Percentiles rank a stretch among this genome's conserved stretches.
Conservation (phyloP, 2,113 vertebrate species). For the Lethenteron camtschaticum region DNA sequence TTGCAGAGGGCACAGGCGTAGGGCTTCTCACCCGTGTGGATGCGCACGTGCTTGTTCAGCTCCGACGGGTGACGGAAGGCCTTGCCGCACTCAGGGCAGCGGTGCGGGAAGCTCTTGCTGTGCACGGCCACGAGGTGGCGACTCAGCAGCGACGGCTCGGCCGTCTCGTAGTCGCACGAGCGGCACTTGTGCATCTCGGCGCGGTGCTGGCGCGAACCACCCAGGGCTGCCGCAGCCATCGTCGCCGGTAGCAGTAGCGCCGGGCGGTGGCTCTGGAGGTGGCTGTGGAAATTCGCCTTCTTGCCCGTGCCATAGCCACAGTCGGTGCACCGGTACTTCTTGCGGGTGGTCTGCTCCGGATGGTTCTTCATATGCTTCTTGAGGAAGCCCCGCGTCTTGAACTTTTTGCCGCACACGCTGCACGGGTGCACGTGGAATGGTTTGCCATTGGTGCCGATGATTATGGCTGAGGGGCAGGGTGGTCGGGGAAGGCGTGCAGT, state of each 20-base stretch:
- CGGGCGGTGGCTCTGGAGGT: constrained; percentile 80
- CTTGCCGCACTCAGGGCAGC: constrained; percentile 92
- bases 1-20: constrained; percentile 86
- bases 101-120: constrained; percentile 96
- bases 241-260: constrained; percentile 18
- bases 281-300: constrained; percentile 95
- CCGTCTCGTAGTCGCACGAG: constrained; percentile 90
- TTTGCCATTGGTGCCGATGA: constrained; percentile 91
- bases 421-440: constrained; percentile 95
- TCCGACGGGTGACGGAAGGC: constrained; percentile 91
- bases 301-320: constrained; percentile 98
- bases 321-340: constrained; percentile 97
- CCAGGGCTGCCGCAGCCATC: neutral
- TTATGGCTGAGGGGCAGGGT: constrained; percentile 48
- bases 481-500: too few relatives aligned
- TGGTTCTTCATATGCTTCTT: constrained; percentile 99
- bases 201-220: neutral
- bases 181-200: constrained; percentile 85
- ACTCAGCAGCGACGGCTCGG: constrained; percentile 76
- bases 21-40: constrained; percentile 83
- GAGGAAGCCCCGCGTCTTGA: constrained; percentile 88
- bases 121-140: constrained; percentile 83
- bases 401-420: constrained; percentile 97
- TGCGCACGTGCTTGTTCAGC: constrained; percentile 95
- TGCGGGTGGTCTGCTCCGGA: constrained; percentile 86